Base-by-base conservation (phyloP, 2,888 invertebrate species). In the Coelogynopora nodosa region DNA sequence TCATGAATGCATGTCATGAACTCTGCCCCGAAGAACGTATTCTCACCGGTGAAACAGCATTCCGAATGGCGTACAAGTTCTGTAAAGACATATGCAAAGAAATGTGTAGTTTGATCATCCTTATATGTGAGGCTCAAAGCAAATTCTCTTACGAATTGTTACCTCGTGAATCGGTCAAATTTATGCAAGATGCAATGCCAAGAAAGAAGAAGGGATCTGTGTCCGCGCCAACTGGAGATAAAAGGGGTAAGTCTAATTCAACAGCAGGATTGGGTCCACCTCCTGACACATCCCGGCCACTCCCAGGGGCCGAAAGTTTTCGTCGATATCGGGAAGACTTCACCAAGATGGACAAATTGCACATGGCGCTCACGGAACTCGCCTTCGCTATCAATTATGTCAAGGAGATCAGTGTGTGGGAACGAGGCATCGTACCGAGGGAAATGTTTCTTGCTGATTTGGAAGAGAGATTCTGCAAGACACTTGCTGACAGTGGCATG, bases 81-180 rank as follows among this genome's bases (percentile, higher is more conserved):
- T 93, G 99, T 86, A 98, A 99, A 91, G 98, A 99, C 93, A 98
- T 99, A 96, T 96, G 98, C 0, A 97, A 97, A 92, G 98, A 98
- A 92, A 97, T 97, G 0, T 97, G 98, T 92, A 98, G 98, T 91
- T 98, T 99, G 67, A 97, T 99, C 82, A 97, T 97, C 0, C 96
- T 97, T 0, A 97, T 99, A 90, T 98, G 98, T 93, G 98, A 99
- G 92, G 97, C 98, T 90, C 98, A 99, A 90, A 97, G 98, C 91
- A 95, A 95, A 88, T 95, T 99, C 94, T 96, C 97, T 90, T 97
- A 98, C 91, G 88, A 93, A 92, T 92, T 98, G 28, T 92, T 98
- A 88, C 97, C 98, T 0, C 98, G 98, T 92, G 97, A 97, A 92
- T 97, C 97, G 2, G 94, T 95, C 90, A 94, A 96, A 29, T 95